Evolutionary conservation across 1,140 invertebrate genomes (phyloP), one percentile per base, ranked within the genome.

Genomic region (Potamilus streckersoni): DNA sequence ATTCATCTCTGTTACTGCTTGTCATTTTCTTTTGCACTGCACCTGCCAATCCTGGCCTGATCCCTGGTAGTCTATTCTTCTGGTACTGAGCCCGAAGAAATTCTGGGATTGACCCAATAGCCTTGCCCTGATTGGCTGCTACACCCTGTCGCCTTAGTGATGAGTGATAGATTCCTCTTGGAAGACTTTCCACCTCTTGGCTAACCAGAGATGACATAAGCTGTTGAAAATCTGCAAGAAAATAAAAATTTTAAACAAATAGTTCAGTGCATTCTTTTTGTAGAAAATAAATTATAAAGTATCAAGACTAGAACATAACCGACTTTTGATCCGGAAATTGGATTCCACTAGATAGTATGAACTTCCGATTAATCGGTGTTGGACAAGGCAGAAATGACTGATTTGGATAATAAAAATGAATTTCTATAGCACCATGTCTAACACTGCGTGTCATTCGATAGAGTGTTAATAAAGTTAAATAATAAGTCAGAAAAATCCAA

Each of bases 41-140:
- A 87, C 87, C 84, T 78, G 87, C 85, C 13, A 89, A 64, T 31
- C 80, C 82, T 56, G 86, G 84, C 19, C 83, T 74, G 4, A 88
- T 73, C 14, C 85, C 87, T 12, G 85, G 86, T 57, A 87, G 86
- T 79, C 84, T 85, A 57, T 79, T 85, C 55, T 74, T 83, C 69
- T 87, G 81, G 70, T 87, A 89, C 68, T 84, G 84, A 23, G 72
- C 17, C 17, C 75, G 69, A 14, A 89, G 70, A 66, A 85, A 83
- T 59, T 62, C 63, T 76, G 87, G 87, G 49, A 89, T 84, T 27
- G 71, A 68, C 55, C 62, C 74, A 20, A 89, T 23, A 31, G 83
- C 79, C 67, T 85, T 86, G n/a, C 79, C 81, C 49, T 83, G 82
- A 76, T 80, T 85, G 70, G 75, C 49, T 66, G 78, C 64, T 38